Conservation (phyloP, 2,888 invertebrate species). For the Xestia xanthographa region DNA sequence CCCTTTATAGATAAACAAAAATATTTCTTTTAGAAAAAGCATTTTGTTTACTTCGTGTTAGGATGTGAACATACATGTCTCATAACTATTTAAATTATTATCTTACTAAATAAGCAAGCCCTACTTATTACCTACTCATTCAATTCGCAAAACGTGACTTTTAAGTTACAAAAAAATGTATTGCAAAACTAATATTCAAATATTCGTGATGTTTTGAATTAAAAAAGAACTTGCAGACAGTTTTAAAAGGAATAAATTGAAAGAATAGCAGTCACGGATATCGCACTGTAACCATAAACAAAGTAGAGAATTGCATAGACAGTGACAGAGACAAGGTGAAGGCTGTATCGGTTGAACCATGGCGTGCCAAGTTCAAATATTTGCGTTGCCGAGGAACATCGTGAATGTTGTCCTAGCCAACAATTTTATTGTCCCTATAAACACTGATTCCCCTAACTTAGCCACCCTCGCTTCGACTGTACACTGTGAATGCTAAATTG, state of each 20-base stretch:
- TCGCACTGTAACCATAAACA: constrained; percentile 47
- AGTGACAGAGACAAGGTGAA: constrained; percentile 61
- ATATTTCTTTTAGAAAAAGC: too few relatives aligned
- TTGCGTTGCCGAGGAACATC: constrained; percentile 61
- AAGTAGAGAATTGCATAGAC: constrained; percentile 57
- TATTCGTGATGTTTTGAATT: not conserved
- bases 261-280: constrained; percentile 30
- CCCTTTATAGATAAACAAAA: too few relatives aligned
- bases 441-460: constrained; percentile 74
- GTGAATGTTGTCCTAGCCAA: constrained; percentile 75
- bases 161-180: not conserved
- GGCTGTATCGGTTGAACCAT: constrained; percentile 52
- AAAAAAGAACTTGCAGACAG: constrained; percentile 15
- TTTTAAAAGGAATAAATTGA: constrained; percentile 15
- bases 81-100: constrained; percentile 1
- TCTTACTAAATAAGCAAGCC: not conserved
- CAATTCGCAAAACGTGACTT: constrained; percentile 1
- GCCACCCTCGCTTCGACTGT: constrained; percentile 73
- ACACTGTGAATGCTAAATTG: constrained; percentile 79
- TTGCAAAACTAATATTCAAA: constrained; percentile 7
- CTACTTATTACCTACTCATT: not conserved
- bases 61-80: not conserved
- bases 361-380: constrained; percentile 65
- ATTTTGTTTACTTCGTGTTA: constrained; percentile 21
- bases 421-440: constrained; percentile 82